Base-by-base conservation (phyloP, 23 tunicate genomes). In the Trididemnum nubilum region DNA sequence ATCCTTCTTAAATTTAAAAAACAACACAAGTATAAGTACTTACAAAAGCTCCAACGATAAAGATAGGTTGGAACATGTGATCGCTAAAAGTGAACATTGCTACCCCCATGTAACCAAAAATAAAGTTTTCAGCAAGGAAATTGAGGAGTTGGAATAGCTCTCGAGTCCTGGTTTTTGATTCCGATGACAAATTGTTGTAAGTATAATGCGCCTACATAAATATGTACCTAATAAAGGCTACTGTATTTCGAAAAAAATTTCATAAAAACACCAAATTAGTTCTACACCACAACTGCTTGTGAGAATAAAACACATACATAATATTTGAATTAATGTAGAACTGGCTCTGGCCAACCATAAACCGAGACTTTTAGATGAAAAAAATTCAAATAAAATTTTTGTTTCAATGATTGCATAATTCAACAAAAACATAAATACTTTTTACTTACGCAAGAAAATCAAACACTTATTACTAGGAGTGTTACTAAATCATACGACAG, bases 81-180 rank as follows among this genome's bases (percentile, higher is more conserved):
- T 91, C 82, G 35, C 75, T 38, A 52, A 87, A 96, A 0, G 96
- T 83, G 54, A 96, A 96, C 95, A 96, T 92, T 9, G 90, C 37
- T 1, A 91, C 89, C 23, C 99, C 99, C 99, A 96, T 96, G 87
- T 96, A 96, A 69, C 88, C 77, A 77, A 96, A 96, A 30, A 96
- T 86, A 77, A 96, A 96, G 79, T 96, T 96, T 65, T 96, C 99
- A 5, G 99, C 99, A 26, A 96, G 83, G 73, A 96, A 96, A 64
- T 96, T 96, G 57, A 96, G 82, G 5, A 96, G 30, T 70, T 96
- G 97, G 57, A 96, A 91, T 0, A 96, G 77, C 35, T 96, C 85
- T 51, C 73, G 79, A 0, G 99, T 96, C 12, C 95, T 85, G 21
- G 71, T 35, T 60, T 96, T 91, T 29, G 95, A 88, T 33, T 88